These are phyloP conservation scores for Cylindroiulus punctatus DNA, from an alignment of 2,888 invertebrate genomes.

Conservation along the genomic window DNA sequence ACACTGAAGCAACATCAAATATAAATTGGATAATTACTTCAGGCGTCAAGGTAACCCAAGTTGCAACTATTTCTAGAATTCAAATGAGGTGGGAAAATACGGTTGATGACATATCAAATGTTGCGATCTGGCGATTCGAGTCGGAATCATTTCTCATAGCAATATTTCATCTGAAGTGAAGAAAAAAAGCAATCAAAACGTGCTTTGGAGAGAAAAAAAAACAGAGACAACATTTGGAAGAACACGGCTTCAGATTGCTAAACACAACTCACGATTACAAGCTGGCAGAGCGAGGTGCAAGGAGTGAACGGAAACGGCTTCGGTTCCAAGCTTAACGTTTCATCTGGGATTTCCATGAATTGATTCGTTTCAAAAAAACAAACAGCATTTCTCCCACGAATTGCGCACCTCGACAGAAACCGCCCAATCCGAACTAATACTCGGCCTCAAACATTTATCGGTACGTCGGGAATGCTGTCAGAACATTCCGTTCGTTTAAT, in stretches of 20 bases:
- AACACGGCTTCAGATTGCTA: background rate
- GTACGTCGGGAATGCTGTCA: conserved; percentile 14
- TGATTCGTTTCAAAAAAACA: conserved; percentile 17
- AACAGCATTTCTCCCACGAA: conserved; percentile 15
- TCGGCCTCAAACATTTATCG: conserved; percentile 13
- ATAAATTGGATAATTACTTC: too few relatives aligned
- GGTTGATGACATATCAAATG: background rate
- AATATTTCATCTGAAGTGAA: background rate
- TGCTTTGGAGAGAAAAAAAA: background rate
- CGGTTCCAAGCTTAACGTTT: conserved; percentile 39
- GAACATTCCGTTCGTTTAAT: background rate
- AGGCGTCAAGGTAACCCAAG: too few relatives aligned
- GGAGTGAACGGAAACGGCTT: background rate
- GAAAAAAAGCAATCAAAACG: conserved; percentile 36
- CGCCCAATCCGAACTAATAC: conserved; percentile 10
- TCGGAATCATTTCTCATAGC: background rate
- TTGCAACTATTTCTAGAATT: too few relatives aligned
- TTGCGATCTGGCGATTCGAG: background rate
- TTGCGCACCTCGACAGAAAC: background rate
- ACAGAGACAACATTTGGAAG: background rate
- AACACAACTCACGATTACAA: conserved; percentile 20
- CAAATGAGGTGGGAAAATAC: background rate
- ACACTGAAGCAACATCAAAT: too few relatives aligned
- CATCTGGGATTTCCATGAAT: conserved; percentile 8
- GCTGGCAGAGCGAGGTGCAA: too few relatives aligned